These are phyloP conservation scores for Taurulus bubalis DNA, from an alignment of 2,113 vertebrate genomes.

Conservation along the genomic window DNA sequence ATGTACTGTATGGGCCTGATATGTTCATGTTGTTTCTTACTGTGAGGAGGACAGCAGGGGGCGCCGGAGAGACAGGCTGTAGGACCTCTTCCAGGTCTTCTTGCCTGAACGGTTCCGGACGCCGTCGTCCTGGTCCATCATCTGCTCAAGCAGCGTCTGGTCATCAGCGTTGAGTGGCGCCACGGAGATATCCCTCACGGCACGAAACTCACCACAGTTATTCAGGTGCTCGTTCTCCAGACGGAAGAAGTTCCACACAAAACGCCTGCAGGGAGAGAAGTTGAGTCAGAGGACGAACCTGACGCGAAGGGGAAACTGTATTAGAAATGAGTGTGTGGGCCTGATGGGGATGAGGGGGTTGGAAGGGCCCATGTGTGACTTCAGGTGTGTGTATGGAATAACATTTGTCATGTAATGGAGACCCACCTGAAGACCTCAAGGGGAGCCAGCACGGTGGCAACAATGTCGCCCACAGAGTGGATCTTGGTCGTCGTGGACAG, in stretches of 20 bases:
- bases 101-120: slow-evolving; percentile 95
- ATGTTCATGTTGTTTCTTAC: slow-evolving; percentile 75
- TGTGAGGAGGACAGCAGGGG: slow-evolving; percentile 91
- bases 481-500: slow-evolving; percentile 86
- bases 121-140: slow-evolving; percentile 99
- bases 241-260: slow-evolving; percentile 99
- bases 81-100: slow-evolving; percentile 92
- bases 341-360: neutral
- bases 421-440: slow-evolving; percentile 97
- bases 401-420: neutral
- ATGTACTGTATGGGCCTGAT: neutral
- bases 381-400: neutral
- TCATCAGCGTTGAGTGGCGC: slow-evolving; percentile 97
- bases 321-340: neutral
- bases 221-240: slow-evolving; percentile 99
- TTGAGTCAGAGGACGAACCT: neutral
- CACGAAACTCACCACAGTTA: slow-evolving; percentile 98
- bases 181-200: slow-evolving; percentile 97
- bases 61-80: slow-evolving; percentile 91
- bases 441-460: slow-evolving; percentile 93
- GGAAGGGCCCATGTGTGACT: too few relatives aligned
- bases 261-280: slow-evolving; percentile 84
- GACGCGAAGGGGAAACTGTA: neutral
- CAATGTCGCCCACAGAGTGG: slow-evolving; percentile 86
- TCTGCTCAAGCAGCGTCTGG: slow-evolving; percentile 97